phyloP scores from a whole-genome alignment of 2,113 vertebrate species.

The Xiphophorus hellerii region DNA sequence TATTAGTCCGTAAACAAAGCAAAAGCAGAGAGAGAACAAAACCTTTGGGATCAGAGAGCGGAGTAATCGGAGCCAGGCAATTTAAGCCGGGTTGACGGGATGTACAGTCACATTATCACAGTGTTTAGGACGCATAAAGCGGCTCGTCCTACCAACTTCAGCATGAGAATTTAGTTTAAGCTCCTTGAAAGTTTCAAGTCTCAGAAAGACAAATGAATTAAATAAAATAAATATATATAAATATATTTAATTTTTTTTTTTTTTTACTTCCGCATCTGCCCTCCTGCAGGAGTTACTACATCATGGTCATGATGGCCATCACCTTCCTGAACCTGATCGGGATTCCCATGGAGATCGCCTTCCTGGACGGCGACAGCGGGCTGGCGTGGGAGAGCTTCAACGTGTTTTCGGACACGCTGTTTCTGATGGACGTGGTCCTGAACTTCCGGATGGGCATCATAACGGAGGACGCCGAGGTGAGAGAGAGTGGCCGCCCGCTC shows the following conservation, averaged over 20 bases:
- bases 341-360: conserved; percentile 81
- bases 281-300: conserved; percentile 77
- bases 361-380: conserved; percentile 69
- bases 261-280: background rate
- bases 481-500: conserved; percentile 54
- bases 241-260: background rate
- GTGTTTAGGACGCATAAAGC: conserved; percentile 50
- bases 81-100: conserved; percentile 27
- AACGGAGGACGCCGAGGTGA: conserved; percentile 79
- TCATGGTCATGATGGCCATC: conserved; percentile 80
- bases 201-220: conserved; percentile 3
- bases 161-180: conserved; percentile 16
- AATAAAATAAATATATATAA: background rate
- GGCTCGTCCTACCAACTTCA: conserved; percentile 31
- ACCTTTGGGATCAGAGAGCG: conserved; percentile 52
- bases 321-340: conserved; percentile 79
- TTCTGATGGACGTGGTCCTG: conserved; percentile 78
- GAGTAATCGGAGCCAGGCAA: conserved; percentile 58
- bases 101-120: conserved; percentile 54
- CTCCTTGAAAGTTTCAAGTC: conserved; percentile 16
- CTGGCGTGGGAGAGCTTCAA: conserved; percentile 78
- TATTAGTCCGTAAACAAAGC: conserved; percentile 44
- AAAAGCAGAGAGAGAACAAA: conserved; percentile 61
- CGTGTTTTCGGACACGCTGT: conserved; percentile 79
- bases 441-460: conserved; percentile 82